Conservation (phyloP, 2,888 invertebrate species). For the Venusia cambrica region DNA sequence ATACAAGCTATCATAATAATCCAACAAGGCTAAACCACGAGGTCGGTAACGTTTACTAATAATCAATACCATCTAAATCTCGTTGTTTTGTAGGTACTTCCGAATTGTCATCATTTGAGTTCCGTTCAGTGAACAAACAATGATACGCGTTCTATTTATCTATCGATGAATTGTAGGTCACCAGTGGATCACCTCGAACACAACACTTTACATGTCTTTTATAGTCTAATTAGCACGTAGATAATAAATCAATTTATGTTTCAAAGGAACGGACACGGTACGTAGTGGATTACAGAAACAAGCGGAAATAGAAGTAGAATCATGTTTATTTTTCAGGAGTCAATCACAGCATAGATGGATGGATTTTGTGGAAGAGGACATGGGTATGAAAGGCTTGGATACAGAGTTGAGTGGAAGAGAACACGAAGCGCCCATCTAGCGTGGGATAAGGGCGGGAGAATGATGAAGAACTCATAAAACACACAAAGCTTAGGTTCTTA, state of each 20-base stretch:
- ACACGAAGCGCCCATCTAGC: no score
- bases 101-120: conserved; percentile 14
- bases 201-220: conserved; percentile 40
- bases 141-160: conserved; percentile 31
- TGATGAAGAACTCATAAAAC: no score
- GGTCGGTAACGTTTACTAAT: conserved; percentile 1
- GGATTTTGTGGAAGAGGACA: no score
- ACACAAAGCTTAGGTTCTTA: no score
- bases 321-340: no score
- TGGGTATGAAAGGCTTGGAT: no score
- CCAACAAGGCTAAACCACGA: not conserved
- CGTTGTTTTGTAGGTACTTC: conserved; percentile 5
- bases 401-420: no score
- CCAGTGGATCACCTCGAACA: conserved; percentile 51
- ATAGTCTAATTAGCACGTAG: conserved; percentile 49
- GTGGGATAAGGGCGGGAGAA: no score
- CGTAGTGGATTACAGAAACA: no score
- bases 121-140: conserved; percentile 22
- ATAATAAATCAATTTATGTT: conserved; percentile 6
- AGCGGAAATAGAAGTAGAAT: no score
- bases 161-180: conserved; percentile 46
- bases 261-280: conserved; percentile 2
- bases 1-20: not conserved
- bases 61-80: no score
- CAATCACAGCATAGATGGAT: no score